Base-by-base conservation (phyloP, 2,797 vertebrate genomes). In the Prunella strophiata region DNA sequence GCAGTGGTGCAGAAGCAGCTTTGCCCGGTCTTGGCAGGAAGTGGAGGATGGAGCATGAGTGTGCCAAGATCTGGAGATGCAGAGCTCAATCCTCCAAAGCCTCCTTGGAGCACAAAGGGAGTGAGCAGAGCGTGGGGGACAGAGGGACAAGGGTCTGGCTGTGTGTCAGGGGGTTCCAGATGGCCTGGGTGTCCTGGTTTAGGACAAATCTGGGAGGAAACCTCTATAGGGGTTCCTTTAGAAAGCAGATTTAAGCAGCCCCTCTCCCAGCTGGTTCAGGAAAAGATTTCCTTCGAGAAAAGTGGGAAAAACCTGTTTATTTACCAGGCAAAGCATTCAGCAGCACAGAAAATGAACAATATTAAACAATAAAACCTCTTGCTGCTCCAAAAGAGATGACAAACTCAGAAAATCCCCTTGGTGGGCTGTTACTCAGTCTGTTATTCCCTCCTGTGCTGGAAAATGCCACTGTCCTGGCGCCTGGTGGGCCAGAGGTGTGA, bases 41-140 rank as follows among this genome's bases (percentile, higher is more conserved):
- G 47, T 3, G 32, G 13, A 36, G 42, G 48, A 42, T 10, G 59
- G 34, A 76, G 13, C 16, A 27, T 20, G 2, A 21, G 16, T 6
- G 19, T 78, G 62, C 83, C 84, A 51, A 43, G 45, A 66, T 8
- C 66, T 78, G 83, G 66, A 78, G 78, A 7, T 30, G 76, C 72
- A 82, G 66, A 54, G 11, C 15, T 91, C 30, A 2, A 15, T 26
- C 30, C 20, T 84, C 22, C 62, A 50, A 38, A 47, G 17, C 51
- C 42, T 51, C 62, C 74, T 32, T 0, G 1, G 36, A 0, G 1
- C 52, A 45, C 13, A 32, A 11, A 68, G 32, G 32, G 6, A 17
- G 7, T 1, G 8, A 50, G 19, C 20, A 74, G 26, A 21, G 61
- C 10, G 2, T 34, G 72, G 34, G 65, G 10, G 42, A 13, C 73